Base-by-base conservation (phyloP, 2,113 vertebrate species). In the Lasiurus cinereus region DNA sequence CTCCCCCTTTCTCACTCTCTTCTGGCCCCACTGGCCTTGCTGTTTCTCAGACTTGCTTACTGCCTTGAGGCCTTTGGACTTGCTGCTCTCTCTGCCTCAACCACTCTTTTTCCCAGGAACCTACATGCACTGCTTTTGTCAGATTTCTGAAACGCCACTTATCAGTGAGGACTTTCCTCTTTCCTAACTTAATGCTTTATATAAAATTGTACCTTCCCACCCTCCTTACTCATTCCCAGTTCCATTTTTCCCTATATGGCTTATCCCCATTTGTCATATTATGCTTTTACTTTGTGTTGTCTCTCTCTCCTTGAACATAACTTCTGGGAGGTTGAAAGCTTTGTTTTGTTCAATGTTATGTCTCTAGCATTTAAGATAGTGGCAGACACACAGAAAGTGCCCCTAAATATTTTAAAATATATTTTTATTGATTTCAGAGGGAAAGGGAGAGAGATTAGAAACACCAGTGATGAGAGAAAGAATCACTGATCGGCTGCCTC, bases 131-230 rank as follows among this genome's bases (percentile, higher is more conserved):
- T 87, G 8, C 50, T 52, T 48, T 90, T 74, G 83, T 88, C 52
- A 83, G 43, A 52, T 82, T 86, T 82, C 77, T 78, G 78, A 83
- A 77, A 83, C 70, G 70, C 91, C 24, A 56, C 70, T 70, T 72
- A 43, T 70, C 50, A 33, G 39, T 52, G 50, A 91, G 39, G n/a
- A 16, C 59, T 87, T 87, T 93, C 50, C 19, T 83, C 22, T 88
- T 82, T 86, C 39, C 43, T 82, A 19, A 66, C 46, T 66, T 78
- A 31, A 31, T 76, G 31, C 69, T 10, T 78, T 84, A 31, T 27
- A 31, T 64, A 48, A 74, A 62, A 91, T 48, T 56, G 14, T 8
- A 83, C 16, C 9, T 15, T 84, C 24, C 19, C 5, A 56, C 21
- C 31, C 79, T 91, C 21, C 33, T 83, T 83, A 70, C 31, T 91